Evolutionary conservation across 1,140 invertebrate genomes (phyloP).

Genomic region (Dendroctonus valens): DNA sequence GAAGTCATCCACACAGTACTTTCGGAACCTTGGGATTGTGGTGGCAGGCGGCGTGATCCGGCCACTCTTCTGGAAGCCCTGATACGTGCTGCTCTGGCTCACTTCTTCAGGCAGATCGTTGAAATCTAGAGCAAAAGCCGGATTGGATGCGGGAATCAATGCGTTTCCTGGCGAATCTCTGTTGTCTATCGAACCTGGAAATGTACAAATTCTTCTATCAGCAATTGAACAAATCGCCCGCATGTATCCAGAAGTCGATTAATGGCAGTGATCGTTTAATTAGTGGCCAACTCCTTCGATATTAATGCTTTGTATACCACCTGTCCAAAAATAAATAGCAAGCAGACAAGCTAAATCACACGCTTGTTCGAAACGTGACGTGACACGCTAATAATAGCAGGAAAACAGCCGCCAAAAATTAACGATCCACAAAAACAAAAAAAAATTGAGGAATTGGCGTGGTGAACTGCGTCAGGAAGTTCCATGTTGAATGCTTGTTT

Average conservation of each 20-base stretch:
- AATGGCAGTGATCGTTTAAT: too few relatives aligned
- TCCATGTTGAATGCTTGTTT: too few relatives aligned
- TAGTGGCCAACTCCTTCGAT: not conserved
- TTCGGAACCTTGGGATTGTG: constrained; percentile 81
- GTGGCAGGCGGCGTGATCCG: constrained; percentile 79
- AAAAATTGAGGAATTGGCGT: too few relatives aligned
- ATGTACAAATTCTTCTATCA: not conserved
- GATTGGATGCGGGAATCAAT: constrained; percentile 45
- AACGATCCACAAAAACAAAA: too few relatives aligned
- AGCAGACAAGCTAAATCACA: constrained; percentile 13
- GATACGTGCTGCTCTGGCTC: constrained; percentile 58
- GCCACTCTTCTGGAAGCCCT: constrained; percentile 68
- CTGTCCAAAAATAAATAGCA: constrained; percentile 15
- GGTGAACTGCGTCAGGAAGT: too few relatives aligned
- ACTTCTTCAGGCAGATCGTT: constrained; percentile 44
- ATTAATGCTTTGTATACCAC: constrained; percentile 6
- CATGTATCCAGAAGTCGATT: too few relatives aligned
- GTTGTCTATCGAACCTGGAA: constrained; percentile 38
- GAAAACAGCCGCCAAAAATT: too few relatives aligned
- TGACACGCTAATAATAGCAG: not conserved
- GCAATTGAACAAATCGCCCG: not conserved
- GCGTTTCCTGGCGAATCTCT: constrained; percentile 42
- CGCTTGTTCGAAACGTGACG: constrained; percentile 6
- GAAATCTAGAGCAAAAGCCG: constrained; percentile 46
- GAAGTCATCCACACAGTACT: constrained; percentile 88